Base-by-base conservation (phyloP, 2,888 invertebrate species). In the Cinara cedri region DNA sequence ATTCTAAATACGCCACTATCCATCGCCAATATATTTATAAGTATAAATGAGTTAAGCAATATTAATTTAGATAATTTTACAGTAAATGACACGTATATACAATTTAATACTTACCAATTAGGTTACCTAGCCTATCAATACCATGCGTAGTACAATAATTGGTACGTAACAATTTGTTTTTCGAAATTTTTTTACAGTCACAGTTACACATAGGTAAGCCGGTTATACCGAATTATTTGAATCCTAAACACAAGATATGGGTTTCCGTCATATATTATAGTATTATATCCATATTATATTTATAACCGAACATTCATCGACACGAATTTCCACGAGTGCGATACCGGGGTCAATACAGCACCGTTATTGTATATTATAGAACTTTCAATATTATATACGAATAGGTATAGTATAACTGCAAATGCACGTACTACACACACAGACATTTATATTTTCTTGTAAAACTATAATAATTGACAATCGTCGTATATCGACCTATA, bases 401-500 rank as follows among this genome's bases (percentile, higher is more conserved):
- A 34, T 6, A 6, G 3, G 34, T 34, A 34, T 34, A 34, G 3
- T 34, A 34, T n/a, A n/a, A n/a, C n/a, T n/a, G n/a, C n/a, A n/a
- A n/a, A 44, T 10, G 10, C 13, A 10, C 46, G 10, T 60, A 60
- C 13, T 34, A 9, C 16, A n/a, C 34, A 13, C 60, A 9, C 24
- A 6, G 6, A 34, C 34, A 34, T 60, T n/a, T 9, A 9, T 60
- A 16, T 60, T 60, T 60, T 60, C 60, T 60, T 34, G n/a, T 16
- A 26, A 34, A 16, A 60, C 60, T 34, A 34, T 60, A 26, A 60
- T 60, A 60, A 60, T 60, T 60, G 60, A 60, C 60, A 60, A 60
- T 26, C 13, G 44, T 63, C 44, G 19, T 34, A 21, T 65, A 8
- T 21, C 8, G 3, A 21, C 9, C 6, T n/a, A n/a, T n/a, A 19